phyloP scores from a whole-genome alignment of 2,888 invertebrate genomes.

The Brachypalpus laphriformis region DNA sequence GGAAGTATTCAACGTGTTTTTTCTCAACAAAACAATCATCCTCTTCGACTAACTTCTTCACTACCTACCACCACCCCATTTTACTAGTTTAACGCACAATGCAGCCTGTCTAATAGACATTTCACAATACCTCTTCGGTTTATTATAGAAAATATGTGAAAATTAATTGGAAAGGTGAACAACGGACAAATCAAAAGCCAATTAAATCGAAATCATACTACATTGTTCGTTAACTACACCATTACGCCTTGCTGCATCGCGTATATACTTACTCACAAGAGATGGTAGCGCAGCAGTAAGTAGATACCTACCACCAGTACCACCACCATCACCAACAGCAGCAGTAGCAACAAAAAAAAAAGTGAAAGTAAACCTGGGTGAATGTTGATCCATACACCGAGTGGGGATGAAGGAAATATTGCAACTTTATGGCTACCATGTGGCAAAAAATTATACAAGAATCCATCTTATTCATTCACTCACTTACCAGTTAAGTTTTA shows the following conservation, averaged over 20 bases:
- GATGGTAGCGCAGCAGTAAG: not conserved
- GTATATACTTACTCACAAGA: not conserved
- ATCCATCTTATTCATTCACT: not conserved
- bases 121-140: slow-evolving; percentile 27
- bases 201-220: slow-evolving; percentile 61
- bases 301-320: not conserved
- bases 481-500: slow-evolving; percentile 50
- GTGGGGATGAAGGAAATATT: slow-evolving; percentile 47
- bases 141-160: slow-evolving; percentile 19
- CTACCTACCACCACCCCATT: not conserved
- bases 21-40: not conserved
- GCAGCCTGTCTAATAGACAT: not conserved
- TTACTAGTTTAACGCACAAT: not conserved
- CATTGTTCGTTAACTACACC: slow-evolving; percentile 36
- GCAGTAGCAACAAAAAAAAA: slow-evolving; percentile 38
- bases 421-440: slow-evolving; percentile 17
- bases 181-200: slow-evolving; percentile 60
- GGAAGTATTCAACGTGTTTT: not conserved
- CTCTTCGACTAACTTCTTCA: too few relatives aligned
- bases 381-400: slow-evolving; percentile 51
- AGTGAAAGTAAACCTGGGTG: slow-evolving; percentile 71
- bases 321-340: too few relatives aligned
- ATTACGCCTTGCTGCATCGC: slow-evolving; percentile 37
- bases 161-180: slow-evolving; percentile 58
- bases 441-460: slow-evolving; percentile 39